These are phyloP conservation scores for Sebastiscus albofasciatus DNA, from an alignment of 2,797 vertebrate species.

Conservation along the genomic window DNA sequence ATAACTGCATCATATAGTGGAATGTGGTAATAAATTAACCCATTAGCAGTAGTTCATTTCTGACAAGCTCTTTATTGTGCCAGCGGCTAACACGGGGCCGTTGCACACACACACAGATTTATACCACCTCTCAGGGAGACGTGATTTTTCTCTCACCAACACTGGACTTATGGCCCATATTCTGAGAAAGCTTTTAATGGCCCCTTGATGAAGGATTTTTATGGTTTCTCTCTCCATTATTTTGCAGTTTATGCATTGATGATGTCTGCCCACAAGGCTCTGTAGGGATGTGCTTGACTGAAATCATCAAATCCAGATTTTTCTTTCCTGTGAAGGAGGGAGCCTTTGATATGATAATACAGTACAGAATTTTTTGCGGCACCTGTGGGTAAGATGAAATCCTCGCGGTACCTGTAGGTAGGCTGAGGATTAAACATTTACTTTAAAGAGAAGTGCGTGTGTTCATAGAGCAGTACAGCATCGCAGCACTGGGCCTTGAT, in stretches of 20 bases:
- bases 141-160: conserved; percentile 61
- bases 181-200: conserved; percentile 69
- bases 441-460: conserved; percentile 23
- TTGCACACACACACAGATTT: conserved; percentile 54
- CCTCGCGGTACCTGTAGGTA: conserved; percentile 43
- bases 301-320: conserved; percentile 71
- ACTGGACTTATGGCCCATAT: conserved; percentile 68
- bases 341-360: conserved; percentile 78
- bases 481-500: background rate
- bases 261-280: conserved; percentile 62
- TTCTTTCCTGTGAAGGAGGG: conserved; percentile 54
- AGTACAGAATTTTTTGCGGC: conserved; percentile 45
- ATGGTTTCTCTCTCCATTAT: conserved; percentile 70
- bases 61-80: conserved; percentile 74
- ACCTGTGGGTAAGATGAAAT: conserved; percentile 61
- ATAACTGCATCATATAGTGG: conserved; percentile 63
- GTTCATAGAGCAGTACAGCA: conserved; percentile 3
- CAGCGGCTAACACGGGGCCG: conserved; percentile 50
- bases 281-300: conserved; percentile 52
- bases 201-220: conserved; percentile 72
- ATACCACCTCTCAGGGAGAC: conserved; percentile 61
- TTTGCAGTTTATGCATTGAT: conserved; percentile 75
- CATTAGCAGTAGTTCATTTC: conserved; percentile 71
- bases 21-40: conserved; percentile 71
- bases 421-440: conserved; percentile 40